Evolutionary conservation across 2,113 vertebrate genomes (phyloP).

Genomic region (Megaceryle maxima): DNA sequence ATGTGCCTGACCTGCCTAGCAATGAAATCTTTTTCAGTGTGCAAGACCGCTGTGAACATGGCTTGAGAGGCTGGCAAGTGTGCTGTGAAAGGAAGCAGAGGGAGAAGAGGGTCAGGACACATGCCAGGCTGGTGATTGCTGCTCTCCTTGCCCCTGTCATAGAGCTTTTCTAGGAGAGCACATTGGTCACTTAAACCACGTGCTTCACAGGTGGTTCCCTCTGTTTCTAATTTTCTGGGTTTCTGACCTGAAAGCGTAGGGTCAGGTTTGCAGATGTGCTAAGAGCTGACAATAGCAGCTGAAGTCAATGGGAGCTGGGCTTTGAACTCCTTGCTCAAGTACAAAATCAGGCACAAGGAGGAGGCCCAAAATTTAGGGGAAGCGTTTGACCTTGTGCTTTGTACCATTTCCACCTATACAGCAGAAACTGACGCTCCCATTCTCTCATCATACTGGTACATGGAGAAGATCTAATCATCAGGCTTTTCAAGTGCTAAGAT

Average conservation of each 20-base stretch:
- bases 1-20: not conserved
- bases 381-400: not conserved
- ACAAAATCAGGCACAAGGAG: not conserved
- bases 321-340: not conserved
- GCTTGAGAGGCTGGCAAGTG: not conserved
- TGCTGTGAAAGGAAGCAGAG: not conserved
- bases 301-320: not conserved
- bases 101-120: not conserved
- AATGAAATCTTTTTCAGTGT: not conserved
- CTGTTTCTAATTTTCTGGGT: not conserved
- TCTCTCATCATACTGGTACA: not conserved
- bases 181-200: accelerated
- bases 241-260: not conserved
- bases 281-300: not conserved
- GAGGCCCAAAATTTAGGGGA: not conserved
- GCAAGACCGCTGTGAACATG: not conserved
- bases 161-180: not conserved
- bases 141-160: not conserved
- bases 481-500: not conserved
- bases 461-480: not conserved
- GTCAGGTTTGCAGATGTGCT: not conserved
- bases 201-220: not conserved
- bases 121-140: not conserved
- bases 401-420: not conserved
- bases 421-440: not conserved